Evolutionary conservation across 1,140 invertebrate species (phyloP), one percentile per base, ranked within the genome.

Genomic region (Berghia stephanieae): DNA sequence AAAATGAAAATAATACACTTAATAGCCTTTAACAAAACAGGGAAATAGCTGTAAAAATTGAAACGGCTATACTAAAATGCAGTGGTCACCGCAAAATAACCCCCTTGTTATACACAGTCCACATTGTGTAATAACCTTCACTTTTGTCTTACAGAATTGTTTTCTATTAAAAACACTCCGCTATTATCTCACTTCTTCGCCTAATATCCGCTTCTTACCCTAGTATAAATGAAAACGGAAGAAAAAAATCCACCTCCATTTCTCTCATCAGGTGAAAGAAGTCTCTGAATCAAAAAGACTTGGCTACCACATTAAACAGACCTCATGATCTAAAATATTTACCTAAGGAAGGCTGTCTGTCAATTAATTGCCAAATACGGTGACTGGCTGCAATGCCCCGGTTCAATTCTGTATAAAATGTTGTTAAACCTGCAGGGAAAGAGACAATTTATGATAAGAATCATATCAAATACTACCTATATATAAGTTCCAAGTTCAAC

Each of bases 371-470:
- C 93, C 96, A 98, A 16, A 99, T 89, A 68, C 97, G 91, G 1
- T 93, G 92, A 34, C 95, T 95, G 0, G 97, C 96, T 0, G 97
- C 98, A 2, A 99, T 88, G 0, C 96, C 96, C 89, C 95, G 95
- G 90, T 98, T 98, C 78, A 98, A 86, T 86, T 98, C 96, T 0
- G 95, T 94, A 86, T 98, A 99, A 88, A 98, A 98, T 80, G 93
- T 94, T 36, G 94, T 94, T 31, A 98, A 85, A 0, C 95, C 95
- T 90, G 77, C 0, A 78, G 57, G 10, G 27, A 27, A 67, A 8
- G 36, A 8, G 44, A 44, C 69, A 46, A 44, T 27, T n/a, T n/a
- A n/a, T 10, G 34, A 71, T 46, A 5, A 5, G n/a, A n/a, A n/a
- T n/a, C 21, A 40, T 4, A 4, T 34, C 8, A 46, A 43, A 44